Evolutionary conservation across 2,113 vertebrate species (phyloP).

Genomic region (Misgurnus mizolepis): DNA sequence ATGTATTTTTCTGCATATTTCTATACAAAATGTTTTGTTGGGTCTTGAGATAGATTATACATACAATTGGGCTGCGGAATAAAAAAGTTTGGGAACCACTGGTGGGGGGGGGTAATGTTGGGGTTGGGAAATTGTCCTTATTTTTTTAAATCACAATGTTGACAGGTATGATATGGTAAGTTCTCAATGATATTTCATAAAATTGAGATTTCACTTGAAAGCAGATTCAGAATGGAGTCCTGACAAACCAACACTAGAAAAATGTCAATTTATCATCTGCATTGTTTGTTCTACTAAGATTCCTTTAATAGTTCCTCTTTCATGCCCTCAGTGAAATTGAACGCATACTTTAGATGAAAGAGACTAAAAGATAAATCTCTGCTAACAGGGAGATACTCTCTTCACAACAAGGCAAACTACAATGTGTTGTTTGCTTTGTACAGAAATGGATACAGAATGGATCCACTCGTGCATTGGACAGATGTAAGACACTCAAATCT

Average conservation of each 20-base stretch:
- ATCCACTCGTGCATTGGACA: not conserved
- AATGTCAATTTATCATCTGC: not conserved
- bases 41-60: too few relatives aligned
- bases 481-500: not conserved
- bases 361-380: conserved; percentile 33
- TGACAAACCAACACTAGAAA: not conserved
- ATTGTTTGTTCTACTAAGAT: conserved; percentile 17
- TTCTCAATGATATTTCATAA: not conserved
- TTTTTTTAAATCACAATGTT: too few relatives aligned
- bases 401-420: conserved; percentile 27
- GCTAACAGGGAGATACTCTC: conserved; percentile 13
- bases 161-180: too few relatives aligned
- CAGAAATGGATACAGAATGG: not conserved
- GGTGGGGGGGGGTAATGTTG: too few relatives aligned
- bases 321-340: conserved; percentile 19
- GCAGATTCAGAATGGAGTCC: too few relatives aligned
- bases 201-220: not conserved
- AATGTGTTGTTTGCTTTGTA: conserved; percentile 37
- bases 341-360: conserved; percentile 33
- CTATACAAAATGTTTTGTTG: too few relatives aligned
- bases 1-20: too few relatives aligned
- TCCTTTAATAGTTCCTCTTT: conserved; percentile 23
- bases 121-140: too few relatives aligned
- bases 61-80: too few relatives aligned
- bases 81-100: too few relatives aligned